A percentile compares a stretch with the other conserved stretches of the same genome.
Conservation (phyloP, 2,797 vertebrate species). For the Psittacula derbiana region DNA sequence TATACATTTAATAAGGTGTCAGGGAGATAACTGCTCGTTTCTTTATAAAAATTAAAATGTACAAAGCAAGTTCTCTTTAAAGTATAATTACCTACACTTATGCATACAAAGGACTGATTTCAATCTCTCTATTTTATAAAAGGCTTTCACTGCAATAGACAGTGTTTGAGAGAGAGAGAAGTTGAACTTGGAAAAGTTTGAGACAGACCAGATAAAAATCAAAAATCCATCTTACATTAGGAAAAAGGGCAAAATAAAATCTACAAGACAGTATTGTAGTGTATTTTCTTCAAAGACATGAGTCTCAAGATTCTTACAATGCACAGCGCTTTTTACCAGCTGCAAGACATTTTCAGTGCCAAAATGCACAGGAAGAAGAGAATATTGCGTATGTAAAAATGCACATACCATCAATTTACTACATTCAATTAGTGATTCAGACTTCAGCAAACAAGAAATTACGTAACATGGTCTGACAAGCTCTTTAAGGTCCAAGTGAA, state of each 20-base stretch:
- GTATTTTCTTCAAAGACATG: conserved; percentile 46
- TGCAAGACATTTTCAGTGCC: conserved; percentile 9
- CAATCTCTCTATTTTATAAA: conserved; percentile 85
- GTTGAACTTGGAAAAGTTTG: conserved; percentile 79
- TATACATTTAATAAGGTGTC: conserved; percentile 92
- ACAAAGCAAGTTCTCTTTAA: conserved; percentile 87
- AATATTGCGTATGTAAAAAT: background rate
- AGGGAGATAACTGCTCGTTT: conserved; percentile 89
- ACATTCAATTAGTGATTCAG: background rate
- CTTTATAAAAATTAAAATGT: conserved; percentile 95
- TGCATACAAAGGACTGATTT: conserved; percentile 88
- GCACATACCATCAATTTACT: background rate
- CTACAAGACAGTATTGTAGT: conserved; percentile 69
- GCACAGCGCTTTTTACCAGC: background rate
- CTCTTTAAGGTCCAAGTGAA: background rate
- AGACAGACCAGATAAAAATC: conserved; percentile 81
- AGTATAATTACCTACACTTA: conserved; percentile 93
- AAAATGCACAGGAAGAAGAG: background rate
- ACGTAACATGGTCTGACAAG: background rate
- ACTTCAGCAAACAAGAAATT: background rate
- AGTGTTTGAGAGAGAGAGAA: conserved; percentile 76
- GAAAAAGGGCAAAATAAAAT: conserved; percentile 68
- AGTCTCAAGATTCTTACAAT: conserved; percentile 37
- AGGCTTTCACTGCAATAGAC: conserved; percentile 83
- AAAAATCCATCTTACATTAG: conserved; percentile 67